phyloP scores from a whole-genome alignment of 2,113 vertebrate genomes.

The Apodemus sylvaticus region DNA sequence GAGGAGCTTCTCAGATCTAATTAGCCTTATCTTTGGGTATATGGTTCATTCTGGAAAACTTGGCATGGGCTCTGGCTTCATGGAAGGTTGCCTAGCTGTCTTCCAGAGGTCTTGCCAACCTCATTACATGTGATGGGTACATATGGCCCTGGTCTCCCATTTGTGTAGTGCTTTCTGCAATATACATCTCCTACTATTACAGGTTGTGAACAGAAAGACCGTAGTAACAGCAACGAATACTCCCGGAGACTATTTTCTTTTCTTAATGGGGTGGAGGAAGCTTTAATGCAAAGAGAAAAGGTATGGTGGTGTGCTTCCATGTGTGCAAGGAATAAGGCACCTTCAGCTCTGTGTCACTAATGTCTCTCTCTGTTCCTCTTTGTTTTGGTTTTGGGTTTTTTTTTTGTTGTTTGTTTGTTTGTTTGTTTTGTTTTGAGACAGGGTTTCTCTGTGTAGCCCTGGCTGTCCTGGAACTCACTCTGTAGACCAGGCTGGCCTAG shows the following conservation, averaged over 20 bases:
- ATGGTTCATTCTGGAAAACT: neutral
- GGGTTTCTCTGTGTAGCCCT: too few relatives aligned
- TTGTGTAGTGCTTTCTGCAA: neutral
- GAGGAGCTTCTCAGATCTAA: slow-evolving; percentile 11
- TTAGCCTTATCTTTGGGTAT: slow-evolving; percentile 14
- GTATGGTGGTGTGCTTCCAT: neutral
- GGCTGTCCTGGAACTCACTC: too few relatives aligned
- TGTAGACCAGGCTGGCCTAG: too few relatives aligned
- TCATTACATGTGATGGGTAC: neutral
- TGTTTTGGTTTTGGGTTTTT: too few relatives aligned
- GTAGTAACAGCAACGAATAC: neutral
- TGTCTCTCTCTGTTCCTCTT: neutral
- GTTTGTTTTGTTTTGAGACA: too few relatives aligned
- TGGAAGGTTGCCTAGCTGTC: slow-evolving; percentile 11
- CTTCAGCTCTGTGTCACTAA: neutral
- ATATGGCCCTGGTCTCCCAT: neutral
- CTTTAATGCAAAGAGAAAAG: neutral
- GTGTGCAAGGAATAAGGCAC: fast-evolving
- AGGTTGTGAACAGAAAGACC: neutral
- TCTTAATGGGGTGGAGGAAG: fast-evolving
- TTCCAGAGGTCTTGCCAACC: slow-evolving; percentile 1
- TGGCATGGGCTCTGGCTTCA: neutral
- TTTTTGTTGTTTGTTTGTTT: too few relatives aligned
- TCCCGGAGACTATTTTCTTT: neutral
- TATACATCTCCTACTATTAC: neutral